Evolutionary conservation across 2,113 vertebrate genomes (phyloP), one percentile per base, ranked within the genome.

Genomic region (Machaerirhynchus nigripectus): DNA sequence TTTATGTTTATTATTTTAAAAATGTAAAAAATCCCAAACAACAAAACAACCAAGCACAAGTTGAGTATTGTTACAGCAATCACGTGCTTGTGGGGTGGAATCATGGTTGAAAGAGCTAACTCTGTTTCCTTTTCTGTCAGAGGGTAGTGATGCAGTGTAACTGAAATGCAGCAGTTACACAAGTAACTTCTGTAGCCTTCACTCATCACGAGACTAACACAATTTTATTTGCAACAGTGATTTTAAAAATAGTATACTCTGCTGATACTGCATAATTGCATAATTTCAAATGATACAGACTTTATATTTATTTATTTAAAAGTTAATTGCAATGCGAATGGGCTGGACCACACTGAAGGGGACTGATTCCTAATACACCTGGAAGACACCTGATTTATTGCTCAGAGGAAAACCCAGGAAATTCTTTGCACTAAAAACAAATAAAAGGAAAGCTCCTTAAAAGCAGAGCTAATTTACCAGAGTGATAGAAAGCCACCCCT

Each of bases 261-360:
- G 28, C 19, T 74, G n/a, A 40, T 15, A n/a, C 6, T 0, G 0
- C 3, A 1, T 20, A 63, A 33, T 23, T 63, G 9, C 49, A 74
- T 33, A 9, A 74, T 64, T 74, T 65, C 40, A 28, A 49, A 74
- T 30, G 3, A 49, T 30, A 40, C 19, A 56, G 23, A 16, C 6
- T 15, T 56, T 24, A 56, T 1, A 47, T 17, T 28, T 74, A 33
- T 19, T 61, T 44, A 26, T 61, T 53, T 30, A 40, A 56, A 19
- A 56, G 56, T 28, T n/a, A 56, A n/a, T 23, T 64, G 12, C 17
- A 2, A 4, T 56, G 10, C 24, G 50, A 47, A 24, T n/a, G 8
- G 50, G 4, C 4, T 56, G 19, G 19, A 24, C 24, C 4, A 24
- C 23, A n/a, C 3, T 13, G 24, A 65, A 84, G 7, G 47, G 6